A percentile compares a stretch with the other conserved stretches of the same genome.
Evolutionary conservation across 2,113 vertebrate genomes (phyloP).

Genomic region (Scopus umbretta): DNA sequence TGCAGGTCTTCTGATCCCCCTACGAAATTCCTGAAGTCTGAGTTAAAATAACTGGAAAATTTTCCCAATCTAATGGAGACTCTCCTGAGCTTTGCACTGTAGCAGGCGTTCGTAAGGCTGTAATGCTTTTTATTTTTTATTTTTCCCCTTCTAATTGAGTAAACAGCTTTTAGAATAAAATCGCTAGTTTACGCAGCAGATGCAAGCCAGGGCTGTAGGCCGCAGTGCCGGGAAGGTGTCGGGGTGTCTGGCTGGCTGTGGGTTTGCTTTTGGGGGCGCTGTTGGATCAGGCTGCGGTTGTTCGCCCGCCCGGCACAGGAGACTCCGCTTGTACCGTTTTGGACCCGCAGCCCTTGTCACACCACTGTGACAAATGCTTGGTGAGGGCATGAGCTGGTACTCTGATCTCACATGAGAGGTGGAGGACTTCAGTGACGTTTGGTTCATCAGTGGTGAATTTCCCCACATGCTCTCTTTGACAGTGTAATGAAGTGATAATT

Average conservation of each 20-base stretch:
- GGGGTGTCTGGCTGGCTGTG: background rate
- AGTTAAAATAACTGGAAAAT: conserved; percentile 68
- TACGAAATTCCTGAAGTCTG: conserved; percentile 62
- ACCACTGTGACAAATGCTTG: conserved; percentile 56
- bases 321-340: background rate
- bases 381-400: conserved; percentile 28
- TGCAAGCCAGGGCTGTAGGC: background rate
- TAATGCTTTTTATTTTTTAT: background rate
- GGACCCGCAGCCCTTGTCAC: conserved; percentile 37
- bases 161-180: conserved; percentile 48
- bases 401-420: background rate
- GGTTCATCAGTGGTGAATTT: conserved; percentile 58
- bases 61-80: background rate
- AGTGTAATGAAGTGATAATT: conserved; percentile 81
- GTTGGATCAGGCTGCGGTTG: conserved; percentile 65
- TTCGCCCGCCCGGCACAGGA: background rate
- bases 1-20: conserved; percentile 58
- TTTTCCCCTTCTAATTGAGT: background rate
- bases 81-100: conserved; percentile 1
- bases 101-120: background rate
- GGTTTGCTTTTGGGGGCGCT: conserved; percentile 74
- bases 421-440: conserved; percentile 24
- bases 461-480: conserved; percentile 47
- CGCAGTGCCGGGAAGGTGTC: background rate
- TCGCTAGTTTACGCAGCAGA: background rate